Percentiles rank a stretch among this genome's conserved stretches.
Conservation (phyloP, 2,113 vertebrate species). For the Pandion haliaetus region DNA sequence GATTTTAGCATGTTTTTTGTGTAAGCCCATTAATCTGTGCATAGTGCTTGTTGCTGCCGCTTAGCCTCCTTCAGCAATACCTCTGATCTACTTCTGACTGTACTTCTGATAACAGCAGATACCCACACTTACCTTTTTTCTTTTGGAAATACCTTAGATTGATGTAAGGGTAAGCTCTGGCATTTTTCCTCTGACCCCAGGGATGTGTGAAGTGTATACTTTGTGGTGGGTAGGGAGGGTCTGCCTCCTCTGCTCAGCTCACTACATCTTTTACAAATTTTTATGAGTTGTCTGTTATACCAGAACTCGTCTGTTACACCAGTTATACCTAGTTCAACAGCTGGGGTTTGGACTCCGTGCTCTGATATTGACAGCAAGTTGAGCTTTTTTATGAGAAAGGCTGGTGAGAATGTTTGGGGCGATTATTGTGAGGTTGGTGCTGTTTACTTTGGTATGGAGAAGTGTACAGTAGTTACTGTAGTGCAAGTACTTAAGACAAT, state of each 20-base stretch:
- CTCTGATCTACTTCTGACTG: not conserved
- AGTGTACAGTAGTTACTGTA: not conserved
- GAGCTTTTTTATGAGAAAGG: not conserved
- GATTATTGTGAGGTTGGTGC: not conserved
- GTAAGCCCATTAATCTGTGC: not conserved
- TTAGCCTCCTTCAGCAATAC: not conserved
- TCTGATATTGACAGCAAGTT: not conserved
- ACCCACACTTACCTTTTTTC: not conserved
- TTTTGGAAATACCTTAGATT: not conserved
- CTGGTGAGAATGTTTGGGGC: not conserved
- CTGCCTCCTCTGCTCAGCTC: not conserved
- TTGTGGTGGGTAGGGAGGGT: not conserved
- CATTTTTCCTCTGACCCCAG: not conserved
- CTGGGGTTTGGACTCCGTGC: accelerated
- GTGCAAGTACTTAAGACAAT: not conserved
- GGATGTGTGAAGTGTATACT: not conserved
- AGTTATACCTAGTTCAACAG: not conserved
- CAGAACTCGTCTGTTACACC: not conserved
- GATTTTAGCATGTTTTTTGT: not conserved
- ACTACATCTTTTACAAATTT: not conserved
- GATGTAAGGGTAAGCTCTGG: not conserved
- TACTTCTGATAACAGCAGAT: not conserved
- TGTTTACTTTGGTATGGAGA: not conserved
- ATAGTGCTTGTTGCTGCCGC: not conserved
- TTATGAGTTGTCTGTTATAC: not conserved